Conservation (phyloP, 1,140 invertebrate genomes). For the Bradysia coprophila region DNA sequence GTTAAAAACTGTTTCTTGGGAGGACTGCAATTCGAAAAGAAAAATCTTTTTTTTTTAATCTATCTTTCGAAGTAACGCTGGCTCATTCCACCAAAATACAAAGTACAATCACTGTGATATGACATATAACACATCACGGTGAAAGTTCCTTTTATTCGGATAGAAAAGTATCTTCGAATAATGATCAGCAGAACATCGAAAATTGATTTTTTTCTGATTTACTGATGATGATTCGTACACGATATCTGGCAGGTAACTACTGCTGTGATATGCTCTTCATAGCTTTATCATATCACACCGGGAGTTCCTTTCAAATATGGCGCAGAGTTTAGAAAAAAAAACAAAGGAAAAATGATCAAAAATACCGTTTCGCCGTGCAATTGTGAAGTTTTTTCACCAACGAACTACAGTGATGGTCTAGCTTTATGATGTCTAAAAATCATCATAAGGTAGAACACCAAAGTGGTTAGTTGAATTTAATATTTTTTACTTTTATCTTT, state of each 20-base stretch:
- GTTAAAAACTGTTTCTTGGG: slow-evolving; percentile 6
- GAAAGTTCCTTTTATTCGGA: slow-evolving; percentile 7
- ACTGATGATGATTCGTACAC: too few species aligned
- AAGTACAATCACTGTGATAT: slow-evolving; percentile 9
- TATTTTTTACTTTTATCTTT: neutral
- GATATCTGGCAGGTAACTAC: slow-evolving; percentile 30
- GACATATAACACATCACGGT: slow-evolving; percentile 4
- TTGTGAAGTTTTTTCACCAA: too few species aligned
- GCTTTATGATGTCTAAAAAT: slow-evolving; percentile 33
- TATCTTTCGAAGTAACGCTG: too few species aligned
- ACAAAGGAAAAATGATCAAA: too few species aligned
- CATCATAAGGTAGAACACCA: slow-evolving; percentile 42
- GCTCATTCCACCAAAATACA: slow-evolving; percentile 6
- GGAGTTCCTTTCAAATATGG: slow-evolving; percentile 25
- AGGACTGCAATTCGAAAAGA: too few species aligned
- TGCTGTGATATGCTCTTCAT: slow-evolving; percentile 39
- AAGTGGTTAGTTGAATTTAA: slow-evolving; percentile 23
- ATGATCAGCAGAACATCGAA: too few species aligned
- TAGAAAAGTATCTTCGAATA: too few species aligned
- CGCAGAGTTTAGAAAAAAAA: neutral
- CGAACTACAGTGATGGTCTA: slow-evolving; percentile 32
- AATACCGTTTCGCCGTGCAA: too few species aligned
- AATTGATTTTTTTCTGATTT: too few species aligned
- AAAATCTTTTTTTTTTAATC: too few species aligned
- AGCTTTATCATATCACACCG: slow-evolving; percentile 27